Evolutionary conservation across 53 echinoderm and acorn worm species (phyloP).

Genomic region (Holothuria scabra): DNA sequence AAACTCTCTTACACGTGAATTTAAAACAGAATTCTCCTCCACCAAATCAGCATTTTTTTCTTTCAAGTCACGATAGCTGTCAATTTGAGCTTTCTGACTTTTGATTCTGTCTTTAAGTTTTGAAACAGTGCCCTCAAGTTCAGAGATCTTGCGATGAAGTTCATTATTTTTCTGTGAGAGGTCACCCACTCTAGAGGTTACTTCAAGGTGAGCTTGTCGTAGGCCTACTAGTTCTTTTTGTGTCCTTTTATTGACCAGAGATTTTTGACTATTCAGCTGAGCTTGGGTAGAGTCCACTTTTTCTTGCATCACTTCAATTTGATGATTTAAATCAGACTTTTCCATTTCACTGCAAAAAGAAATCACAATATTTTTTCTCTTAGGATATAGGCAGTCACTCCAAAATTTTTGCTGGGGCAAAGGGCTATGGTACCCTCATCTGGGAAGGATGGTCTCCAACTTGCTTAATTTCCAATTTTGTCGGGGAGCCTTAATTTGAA

Average conservation of each 20-base stretch:
- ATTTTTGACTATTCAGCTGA: conserved; percentile 44
- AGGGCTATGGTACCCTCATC: no score
- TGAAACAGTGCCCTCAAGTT: conserved; percentile 57
- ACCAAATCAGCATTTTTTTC: conserved; percentile 65
- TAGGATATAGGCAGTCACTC: no score
- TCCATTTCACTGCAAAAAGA: conserved; percentile 62
- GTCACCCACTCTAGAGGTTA: conserved; percentile 53
- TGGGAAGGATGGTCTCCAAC: no score
- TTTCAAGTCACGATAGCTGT: conserved; percentile 57
- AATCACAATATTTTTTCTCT: no score
- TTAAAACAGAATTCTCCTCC: conserved; percentile 10
- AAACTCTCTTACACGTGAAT: conserved; percentile 66
- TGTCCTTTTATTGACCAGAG: conserved; percentile 62
- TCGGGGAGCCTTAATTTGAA: no score
- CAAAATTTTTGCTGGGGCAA: no score
- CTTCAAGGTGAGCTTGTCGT: conserved; percentile 55
- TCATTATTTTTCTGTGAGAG: conserved; percentile 63
- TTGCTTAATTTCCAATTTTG: no score
- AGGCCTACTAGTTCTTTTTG: conserved; percentile 68
- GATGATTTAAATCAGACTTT: conserved; percentile 42
- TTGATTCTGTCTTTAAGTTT: conserved; percentile 67
- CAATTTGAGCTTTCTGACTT: conserved; percentile 78
- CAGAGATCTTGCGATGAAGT: conserved; percentile 51
- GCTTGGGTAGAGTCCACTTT: conserved; percentile 60
- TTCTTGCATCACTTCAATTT: conserved; percentile 53